A percentile compares a stretch with the other conserved stretches of the same genome.
Conservation (phyloP, 2,797 vertebrate genomes). For the Intellagama lesueurii region DNA sequence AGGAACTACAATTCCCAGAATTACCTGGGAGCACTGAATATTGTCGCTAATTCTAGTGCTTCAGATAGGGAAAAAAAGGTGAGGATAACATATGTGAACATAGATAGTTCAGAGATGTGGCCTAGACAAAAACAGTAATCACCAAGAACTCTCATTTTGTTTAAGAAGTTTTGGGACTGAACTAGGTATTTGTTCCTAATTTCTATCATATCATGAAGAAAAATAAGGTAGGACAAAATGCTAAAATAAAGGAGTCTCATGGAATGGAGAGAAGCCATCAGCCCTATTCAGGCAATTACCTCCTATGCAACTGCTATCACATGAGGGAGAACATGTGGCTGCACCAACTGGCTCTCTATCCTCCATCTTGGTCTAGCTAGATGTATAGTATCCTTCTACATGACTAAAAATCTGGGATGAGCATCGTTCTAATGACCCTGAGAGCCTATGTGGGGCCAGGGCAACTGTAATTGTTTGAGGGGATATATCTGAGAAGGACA, state of each 20-base stretch:
- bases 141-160: background rate
- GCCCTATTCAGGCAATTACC: background rate
- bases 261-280: background rate
- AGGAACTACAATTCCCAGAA: background rate
- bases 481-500: background rate
- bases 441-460: background rate
- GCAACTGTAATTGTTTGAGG: background rate
- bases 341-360: too few species aligned
- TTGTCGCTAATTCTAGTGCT: slow-evolving; percentile 40
- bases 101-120: background rate
- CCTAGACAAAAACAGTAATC: background rate
- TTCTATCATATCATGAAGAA: background rate
- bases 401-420: background rate
- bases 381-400: background rate
- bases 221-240: background rate
- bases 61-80: background rate
- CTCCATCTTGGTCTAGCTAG: background rate
- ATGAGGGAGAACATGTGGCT: background rate
- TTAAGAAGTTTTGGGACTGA: background rate
- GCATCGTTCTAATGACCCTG: background rate
- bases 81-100: background rate
- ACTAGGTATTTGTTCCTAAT: background rate
- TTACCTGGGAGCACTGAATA: background rate
- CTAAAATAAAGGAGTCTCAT: background rate
- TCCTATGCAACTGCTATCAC: background rate